These are phyloP conservation scores for Diadophis punctatus DNA, from an alignment of 2,113 vertebrate species.

Conservation along the genomic window DNA sequence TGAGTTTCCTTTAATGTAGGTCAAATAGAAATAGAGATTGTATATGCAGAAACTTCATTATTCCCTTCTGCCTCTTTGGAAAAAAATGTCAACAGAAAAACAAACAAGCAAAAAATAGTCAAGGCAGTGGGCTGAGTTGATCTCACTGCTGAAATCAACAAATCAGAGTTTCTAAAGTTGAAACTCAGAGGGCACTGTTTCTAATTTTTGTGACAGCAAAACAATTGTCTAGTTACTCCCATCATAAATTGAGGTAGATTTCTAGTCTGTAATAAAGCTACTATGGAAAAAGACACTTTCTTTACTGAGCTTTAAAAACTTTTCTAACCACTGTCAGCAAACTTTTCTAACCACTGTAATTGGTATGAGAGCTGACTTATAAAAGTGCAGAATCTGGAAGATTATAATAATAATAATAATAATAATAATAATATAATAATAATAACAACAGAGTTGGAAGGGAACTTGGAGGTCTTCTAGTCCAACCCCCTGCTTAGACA, in stretches of 20 bases:
- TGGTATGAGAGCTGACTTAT: neutral
- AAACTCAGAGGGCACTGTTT: neutral
- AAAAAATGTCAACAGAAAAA: neutral
- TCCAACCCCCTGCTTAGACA: too few relatives aligned
- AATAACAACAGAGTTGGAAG: too few relatives aligned
- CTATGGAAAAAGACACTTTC: neutral
- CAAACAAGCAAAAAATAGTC: neutral
- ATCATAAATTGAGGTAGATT: neutral
- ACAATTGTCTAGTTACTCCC: neutral
- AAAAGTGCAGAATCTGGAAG: neutral
- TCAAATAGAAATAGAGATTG: neutral
- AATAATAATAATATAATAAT: too few relatives aligned
- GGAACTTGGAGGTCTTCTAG: too few relatives aligned
- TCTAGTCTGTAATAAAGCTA: neutral
- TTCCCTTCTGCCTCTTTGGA: neutral
- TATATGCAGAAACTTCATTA: neutral
- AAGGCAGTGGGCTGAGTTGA: too few relatives aligned
- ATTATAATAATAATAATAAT: too few relatives aligned
- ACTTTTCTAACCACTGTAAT: neutral
- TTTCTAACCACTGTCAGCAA: neutral
- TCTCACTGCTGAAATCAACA: neutral
- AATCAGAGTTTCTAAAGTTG: neutral
- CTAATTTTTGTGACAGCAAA: neutral
- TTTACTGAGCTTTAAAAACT: neutral
- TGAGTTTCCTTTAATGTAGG: neutral